phyloP scores from a whole-genome alignment of 2,888 invertebrate species.

The Epiblema foenella region DNA sequence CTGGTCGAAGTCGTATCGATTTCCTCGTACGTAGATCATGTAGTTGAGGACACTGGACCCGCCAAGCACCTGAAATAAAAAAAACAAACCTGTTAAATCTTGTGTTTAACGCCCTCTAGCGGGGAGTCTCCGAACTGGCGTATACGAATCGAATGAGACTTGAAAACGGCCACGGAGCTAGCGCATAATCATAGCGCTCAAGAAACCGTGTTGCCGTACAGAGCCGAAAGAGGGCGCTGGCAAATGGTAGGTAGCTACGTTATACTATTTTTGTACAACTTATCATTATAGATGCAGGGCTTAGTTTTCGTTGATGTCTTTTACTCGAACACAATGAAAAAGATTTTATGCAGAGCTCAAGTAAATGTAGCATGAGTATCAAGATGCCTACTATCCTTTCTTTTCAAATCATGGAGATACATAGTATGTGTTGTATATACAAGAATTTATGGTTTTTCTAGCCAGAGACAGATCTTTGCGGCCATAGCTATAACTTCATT shows the following conservation, averaged over 20 bases:
- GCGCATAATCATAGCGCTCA: background rate
- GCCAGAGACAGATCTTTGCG: too few relatives aligned
- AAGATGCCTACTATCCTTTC: too few relatives aligned
- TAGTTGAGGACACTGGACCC: constrained; percentile 95
- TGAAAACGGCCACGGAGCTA: background rate
- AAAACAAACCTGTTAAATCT: background rate
- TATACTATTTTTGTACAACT: background rate
- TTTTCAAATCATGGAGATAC: too few relatives aligned
- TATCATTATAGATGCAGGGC: background rate
- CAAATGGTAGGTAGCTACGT: background rate
- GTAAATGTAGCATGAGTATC: background rate
- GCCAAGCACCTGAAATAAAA: constrained; percentile 88
- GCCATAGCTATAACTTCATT: too few relatives aligned
- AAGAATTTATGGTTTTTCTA: too few relatives aligned
- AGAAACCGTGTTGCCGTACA: background rate
- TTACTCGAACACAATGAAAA: constrained; percentile 6
- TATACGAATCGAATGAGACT: constrained; percentile 3
- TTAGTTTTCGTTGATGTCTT: constrained; percentile 21
- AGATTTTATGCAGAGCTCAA: background rate
- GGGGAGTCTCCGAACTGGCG: background rate
- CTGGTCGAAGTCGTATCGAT: constrained; percentile 92
- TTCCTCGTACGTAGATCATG: constrained; percentile 96
- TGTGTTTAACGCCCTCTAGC: constrained; percentile 32
- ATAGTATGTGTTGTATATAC: too few relatives aligned
- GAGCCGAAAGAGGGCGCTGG: constrained; percentile 27